phyloP scores from a whole-genome alignment of 2,797 vertebrate species.

The Dermochelys coriacea region DNA sequence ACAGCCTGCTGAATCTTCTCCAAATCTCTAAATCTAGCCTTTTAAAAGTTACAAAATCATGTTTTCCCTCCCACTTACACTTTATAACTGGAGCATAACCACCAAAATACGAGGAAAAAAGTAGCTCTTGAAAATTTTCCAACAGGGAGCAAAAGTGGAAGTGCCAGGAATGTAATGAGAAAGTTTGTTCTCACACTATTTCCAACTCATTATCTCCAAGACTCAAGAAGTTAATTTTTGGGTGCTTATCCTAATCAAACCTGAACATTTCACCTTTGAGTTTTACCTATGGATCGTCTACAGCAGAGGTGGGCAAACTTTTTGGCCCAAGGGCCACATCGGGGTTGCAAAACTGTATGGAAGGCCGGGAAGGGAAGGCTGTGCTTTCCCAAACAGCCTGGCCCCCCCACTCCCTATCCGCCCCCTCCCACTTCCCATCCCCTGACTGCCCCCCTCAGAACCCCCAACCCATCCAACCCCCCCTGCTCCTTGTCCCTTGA shows the following conservation, averaged over 20 bases:
- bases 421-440: no score
- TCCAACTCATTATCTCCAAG: neutral
- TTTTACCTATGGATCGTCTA: neutral
- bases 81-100: neutral
- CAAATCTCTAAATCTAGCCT: neutral
- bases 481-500: no score
- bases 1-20: neutral
- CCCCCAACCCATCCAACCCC: no score
- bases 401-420: no score
- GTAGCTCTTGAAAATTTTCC: neutral
- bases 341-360: no score
- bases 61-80: neutral
- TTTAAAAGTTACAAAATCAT: neutral
- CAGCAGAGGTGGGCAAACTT: no score
- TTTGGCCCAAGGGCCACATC: no score
- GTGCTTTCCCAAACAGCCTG: no score
- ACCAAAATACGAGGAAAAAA: neutral
- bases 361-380: no score
- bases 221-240: neutral
- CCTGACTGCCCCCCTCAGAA: no score
- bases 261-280: fast-evolving
- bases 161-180: neutral
- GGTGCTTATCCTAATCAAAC: neutral
- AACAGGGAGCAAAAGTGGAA: neutral
- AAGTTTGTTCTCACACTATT: neutral